Evolutionary conservation across 1,140 invertebrate genomes (phyloP).

Genomic region (Drosophila truncata): DNA sequence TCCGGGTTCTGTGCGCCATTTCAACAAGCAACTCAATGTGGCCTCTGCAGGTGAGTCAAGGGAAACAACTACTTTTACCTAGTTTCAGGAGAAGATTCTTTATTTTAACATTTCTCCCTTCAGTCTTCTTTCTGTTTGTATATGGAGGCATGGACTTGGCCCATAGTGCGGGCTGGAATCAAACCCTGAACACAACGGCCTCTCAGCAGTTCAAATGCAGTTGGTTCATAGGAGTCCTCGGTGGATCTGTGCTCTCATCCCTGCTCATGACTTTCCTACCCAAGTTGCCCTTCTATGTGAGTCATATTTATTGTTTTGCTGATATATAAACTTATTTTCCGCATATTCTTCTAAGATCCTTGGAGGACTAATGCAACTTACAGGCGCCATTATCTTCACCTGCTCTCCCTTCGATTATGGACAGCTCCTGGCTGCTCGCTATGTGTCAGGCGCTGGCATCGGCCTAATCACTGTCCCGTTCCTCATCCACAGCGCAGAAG

Average conservation of each 20-base stretch:
- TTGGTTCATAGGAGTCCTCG: constrained; percentile 73
- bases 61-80: no score
- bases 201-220: constrained; percentile 50
- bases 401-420: constrained; percentile 54
- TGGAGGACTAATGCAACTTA: constrained; percentile 42
- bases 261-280: constrained; percentile 38
- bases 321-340: background rate
- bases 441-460: constrained; percentile 65
- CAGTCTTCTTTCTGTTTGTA: constrained; percentile 48
- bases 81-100: background rate
- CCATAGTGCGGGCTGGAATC: constrained; percentile 66
- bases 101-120: rapidly evolving
- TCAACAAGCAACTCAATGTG: constrained; percentile 33
- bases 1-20: background rate
- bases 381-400: constrained; percentile 62
- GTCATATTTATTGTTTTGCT: background rate
- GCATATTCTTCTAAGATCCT: constrained; percentile 7
- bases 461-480: constrained; percentile 62
- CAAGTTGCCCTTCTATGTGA: constrained; percentile 60
- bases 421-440: constrained; percentile 61
- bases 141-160: constrained; percentile 74
- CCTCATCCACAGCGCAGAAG: constrained; percentile 64
- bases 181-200: constrained; percentile 33
- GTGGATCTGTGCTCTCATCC: constrained; percentile 48
- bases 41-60: constrained; percentile 7